These are phyloP conservation scores for Mellilla xanthometata DNA, from an alignment of 2,888 invertebrate species.

Conservation along the genomic window DNA sequence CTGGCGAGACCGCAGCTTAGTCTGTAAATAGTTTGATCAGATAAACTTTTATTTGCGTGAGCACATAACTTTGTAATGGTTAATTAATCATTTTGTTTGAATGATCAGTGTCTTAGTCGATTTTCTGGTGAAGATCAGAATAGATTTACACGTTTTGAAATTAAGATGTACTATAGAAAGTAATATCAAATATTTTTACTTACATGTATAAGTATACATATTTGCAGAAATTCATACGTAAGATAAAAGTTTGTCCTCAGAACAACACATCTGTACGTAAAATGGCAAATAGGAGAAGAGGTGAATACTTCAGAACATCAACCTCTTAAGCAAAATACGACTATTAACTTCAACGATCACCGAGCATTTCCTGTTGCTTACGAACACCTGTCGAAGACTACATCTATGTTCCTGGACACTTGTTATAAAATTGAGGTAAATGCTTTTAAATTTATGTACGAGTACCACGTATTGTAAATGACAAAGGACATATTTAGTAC, in stretches of 20 bases:
- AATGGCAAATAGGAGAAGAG: slow-evolving; percentile 51
- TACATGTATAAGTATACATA: too few relatives aligned
- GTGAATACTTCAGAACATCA: slow-evolving; percentile 43
- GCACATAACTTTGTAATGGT: too few relatives aligned
- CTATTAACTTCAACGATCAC: slow-evolving; percentile 52
- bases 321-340: slow-evolving; percentile 28
- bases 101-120: too few relatives aligned
- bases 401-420: slow-evolving; percentile 46
- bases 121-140: too few relatives aligned
- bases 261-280: slow-evolving; percentile 55
- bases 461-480: too few relatives aligned
- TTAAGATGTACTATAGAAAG: too few relatives aligned
- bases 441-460: too few relatives aligned
- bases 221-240: too few relatives aligned
- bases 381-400: slow-evolving; percentile 35
- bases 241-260: slow-evolving; percentile 33
- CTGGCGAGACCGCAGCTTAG: slow-evolving; percentile 1
- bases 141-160: too few relatives aligned
- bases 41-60: neutral
- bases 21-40: neutral
- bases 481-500: neutral
- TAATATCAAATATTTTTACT: too few relatives aligned
- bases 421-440: slow-evolving; percentile 56
- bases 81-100: too few relatives aligned
- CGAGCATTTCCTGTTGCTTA: slow-evolving; percentile 43